Evolutionary conservation across 1,140 invertebrate genomes (phyloP), one percentile per base, ranked within the genome.

Genomic region (Leptestheria dahalacensis): DNA sequence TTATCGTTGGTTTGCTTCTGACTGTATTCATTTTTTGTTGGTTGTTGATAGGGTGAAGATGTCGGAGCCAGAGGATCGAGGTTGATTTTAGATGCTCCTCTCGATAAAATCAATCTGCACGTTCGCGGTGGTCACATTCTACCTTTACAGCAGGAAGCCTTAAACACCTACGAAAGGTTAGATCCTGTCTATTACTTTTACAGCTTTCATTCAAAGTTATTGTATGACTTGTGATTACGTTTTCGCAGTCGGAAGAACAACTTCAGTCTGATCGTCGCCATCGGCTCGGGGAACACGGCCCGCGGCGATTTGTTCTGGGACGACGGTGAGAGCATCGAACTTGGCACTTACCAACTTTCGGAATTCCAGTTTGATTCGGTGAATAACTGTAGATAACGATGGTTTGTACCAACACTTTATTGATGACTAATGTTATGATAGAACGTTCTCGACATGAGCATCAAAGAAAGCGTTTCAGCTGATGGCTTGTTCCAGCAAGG

Each of bases 101-200:
- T 20, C 2, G 53, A 55, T 12, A 15, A 55, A 26, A 73, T 73
- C 23, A 66, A 67, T 10, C 60, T 74, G 10, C 71, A 72, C 61
- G 55, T 74, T 2, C 63, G 72, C 23, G 73, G 70, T 26, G 72
- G 73, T 6, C 64, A 66, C 59, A 67, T 74, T 26, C 50, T 74
- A 2, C 70, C 72, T 6, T 62, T 68, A 18, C 72, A 74, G 57
- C 62, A 61, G 10, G 67, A 68, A 12, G 71, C 68, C 11, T 66
- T 68, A 51, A 73, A 68, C 54, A 74, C 72, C 9, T 28, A 29
- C 28, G 18, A 47, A 15, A 63, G 62, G 62, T 63, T 41, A 23
- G 15, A 60, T 15, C n/a, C 46, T 12, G 0, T 29, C 15, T n/a
- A 47, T 0, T n/a, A 47, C 11, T 47, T 12, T 12, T 1, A 9